Conservation (phyloP, 2,888 invertebrate species). For the Rosalia funebris region DNA sequence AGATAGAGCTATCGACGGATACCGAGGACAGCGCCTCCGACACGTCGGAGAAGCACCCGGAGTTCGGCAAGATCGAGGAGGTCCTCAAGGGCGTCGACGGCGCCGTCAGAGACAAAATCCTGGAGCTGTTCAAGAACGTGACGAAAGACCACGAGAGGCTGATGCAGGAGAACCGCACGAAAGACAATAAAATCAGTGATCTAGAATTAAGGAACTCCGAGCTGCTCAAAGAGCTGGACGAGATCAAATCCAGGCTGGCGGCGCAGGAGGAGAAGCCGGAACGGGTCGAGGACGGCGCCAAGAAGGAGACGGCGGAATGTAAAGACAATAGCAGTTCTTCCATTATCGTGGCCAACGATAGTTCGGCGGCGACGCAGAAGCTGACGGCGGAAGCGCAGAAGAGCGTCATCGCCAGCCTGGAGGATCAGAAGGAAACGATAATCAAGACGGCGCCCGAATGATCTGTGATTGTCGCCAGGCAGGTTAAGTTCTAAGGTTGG, state of each 20-base stretch:
- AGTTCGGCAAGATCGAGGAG: slow-evolving; percentile 57
- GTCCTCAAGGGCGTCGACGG: slow-evolving; percentile 52
- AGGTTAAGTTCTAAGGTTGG: slow-evolving; percentile 35
- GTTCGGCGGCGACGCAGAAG: slow-evolving; percentile 21
- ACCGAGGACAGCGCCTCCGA: slow-evolving; percentile 72
- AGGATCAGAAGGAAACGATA: slow-evolving; percentile 48
- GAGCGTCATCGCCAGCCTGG: slow-evolving; percentile 47
- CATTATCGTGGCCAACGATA: slow-evolving; percentile 44
- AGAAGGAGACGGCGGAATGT: slow-evolving; percentile 35
- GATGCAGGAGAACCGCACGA: slow-evolving; percentile 52
- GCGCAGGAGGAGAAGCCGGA: slow-evolving; percentile 15
- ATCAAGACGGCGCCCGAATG: slow-evolving; percentile 55
- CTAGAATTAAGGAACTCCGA: slow-evolving; percentile 54
- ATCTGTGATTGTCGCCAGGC: slow-evolving; percentile 55
- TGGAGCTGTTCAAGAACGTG: slow-evolving; percentile 56
- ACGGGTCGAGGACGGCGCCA: slow-evolving; percentile 29
- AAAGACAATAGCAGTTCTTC: slow-evolving; percentile 48
- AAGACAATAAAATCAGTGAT: slow-evolving; percentile 58
- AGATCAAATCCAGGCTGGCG: slow-evolving; percentile 27
- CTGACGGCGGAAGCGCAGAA: slow-evolving; percentile 35
- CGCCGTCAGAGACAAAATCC: slow-evolving; percentile 51
- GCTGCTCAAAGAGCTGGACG: slow-evolving; percentile 47
- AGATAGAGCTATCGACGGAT: slow-evolving; percentile 77
- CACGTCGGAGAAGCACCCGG: slow-evolving; percentile 56
- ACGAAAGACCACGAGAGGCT: slow-evolving; percentile 57